phyloP scores from a whole-genome alignment of 2,797 vertebrate genomes.

The Xenops minutus region DNA sequence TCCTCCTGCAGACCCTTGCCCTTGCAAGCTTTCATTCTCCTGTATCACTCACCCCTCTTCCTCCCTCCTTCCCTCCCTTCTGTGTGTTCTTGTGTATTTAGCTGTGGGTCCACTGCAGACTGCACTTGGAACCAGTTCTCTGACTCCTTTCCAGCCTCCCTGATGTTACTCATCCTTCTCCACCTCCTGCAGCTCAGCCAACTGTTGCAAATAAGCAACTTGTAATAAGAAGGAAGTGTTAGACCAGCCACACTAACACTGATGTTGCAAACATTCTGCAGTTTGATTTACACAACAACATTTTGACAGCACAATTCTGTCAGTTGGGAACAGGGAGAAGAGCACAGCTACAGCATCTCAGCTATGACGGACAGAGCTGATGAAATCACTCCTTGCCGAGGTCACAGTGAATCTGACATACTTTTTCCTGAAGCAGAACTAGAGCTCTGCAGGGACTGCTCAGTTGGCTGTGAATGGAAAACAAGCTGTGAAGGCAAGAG shows the following conservation, averaged over 20 bases:
- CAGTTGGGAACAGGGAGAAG: not conserved
- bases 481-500: not conserved
- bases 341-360: not conserved
- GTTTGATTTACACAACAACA: not conserved
- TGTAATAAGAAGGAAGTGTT: not conserved
- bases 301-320: not conserved
- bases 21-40: not conserved
- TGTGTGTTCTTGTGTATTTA: not conserved
- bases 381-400: not conserved
- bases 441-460: not conserved
- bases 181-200: conserved; percentile 1
- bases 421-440: not conserved
- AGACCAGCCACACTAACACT: not conserved
- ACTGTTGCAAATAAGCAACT: not conserved
- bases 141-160: not conserved
- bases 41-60: not conserved
- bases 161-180: not conserved
- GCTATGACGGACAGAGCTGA: not conserved
- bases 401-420: not conserved
- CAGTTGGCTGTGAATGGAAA: not conserved
- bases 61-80: not conserved
- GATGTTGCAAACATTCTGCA: not conserved
- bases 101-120: not conserved
- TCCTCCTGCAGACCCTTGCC: not conserved
- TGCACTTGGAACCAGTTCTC: not conserved